Conservation (phyloP, 2,797 vertebrate genomes). For the Ateles fusciceps region DNA sequence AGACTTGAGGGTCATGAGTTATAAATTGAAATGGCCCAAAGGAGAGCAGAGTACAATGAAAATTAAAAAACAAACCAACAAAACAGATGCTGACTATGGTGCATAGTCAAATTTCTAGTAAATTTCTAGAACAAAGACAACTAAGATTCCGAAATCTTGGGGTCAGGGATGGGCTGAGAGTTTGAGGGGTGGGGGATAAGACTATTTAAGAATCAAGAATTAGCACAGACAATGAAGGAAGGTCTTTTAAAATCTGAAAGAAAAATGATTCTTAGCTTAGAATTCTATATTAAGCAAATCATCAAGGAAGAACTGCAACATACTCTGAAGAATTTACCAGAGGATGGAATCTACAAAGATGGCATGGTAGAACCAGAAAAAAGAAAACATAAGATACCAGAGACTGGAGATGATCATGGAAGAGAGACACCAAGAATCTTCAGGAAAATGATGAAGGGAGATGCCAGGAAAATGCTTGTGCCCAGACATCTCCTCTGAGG, state of each 20-base stretch:
- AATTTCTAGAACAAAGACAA: background rate
- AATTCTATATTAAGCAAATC: constrained; percentile 31
- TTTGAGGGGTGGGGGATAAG: background rate
- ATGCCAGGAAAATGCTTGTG: too few relatives aligned
- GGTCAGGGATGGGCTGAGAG: too few relatives aligned
- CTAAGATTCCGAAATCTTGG: background rate
- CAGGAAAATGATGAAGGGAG: background rate
- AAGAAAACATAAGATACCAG: background rate
- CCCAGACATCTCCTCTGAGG: background rate
- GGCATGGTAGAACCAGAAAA: background rate
- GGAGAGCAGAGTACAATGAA: background rate
- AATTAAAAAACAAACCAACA: background rate
- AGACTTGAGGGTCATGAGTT: background rate
- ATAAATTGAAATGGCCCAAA: background rate
- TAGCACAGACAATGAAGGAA: background rate
- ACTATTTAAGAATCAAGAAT: background rate
- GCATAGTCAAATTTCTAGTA: too few relatives aligned
- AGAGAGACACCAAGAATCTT: background rate
- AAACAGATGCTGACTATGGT: background rate
- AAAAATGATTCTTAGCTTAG: constrained; percentile 4
- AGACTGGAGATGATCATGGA: background rate
- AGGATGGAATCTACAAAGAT: background rate
- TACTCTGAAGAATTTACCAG: background rate
- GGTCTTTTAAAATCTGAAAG: constrained; percentile 2
- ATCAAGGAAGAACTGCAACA: constrained; percentile 9